phyloP scores from a whole-genome alignment of 37 sponge, comb jelly and placozoan species.

The Ianthella basta region DNA sequence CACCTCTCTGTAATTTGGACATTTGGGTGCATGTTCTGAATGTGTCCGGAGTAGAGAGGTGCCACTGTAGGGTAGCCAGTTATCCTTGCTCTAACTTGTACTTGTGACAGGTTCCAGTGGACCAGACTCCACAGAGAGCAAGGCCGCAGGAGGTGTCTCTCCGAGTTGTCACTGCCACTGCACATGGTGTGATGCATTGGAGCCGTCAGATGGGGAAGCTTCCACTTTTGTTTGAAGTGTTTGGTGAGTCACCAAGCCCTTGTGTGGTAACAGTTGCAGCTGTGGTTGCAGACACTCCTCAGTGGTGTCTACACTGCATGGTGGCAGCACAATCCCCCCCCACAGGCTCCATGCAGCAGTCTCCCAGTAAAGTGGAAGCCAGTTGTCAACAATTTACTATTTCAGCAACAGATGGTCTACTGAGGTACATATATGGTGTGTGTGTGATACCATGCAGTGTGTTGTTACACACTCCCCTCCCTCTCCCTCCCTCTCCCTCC shows the following conservation, averaged over 20 bases:
- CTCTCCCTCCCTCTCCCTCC: neutral
- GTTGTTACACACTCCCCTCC: neutral
- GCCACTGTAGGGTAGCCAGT: too few relatives aligned
- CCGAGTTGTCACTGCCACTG: conserved; percentile 72
- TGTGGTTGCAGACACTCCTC: neutral
- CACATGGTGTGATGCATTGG: conserved; percentile 72
- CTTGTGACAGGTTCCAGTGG: too few relatives aligned
- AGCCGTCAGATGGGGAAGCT: conserved; percentile 33
- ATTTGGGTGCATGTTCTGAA: too few relatives aligned
- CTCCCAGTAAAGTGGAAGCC: neutral
- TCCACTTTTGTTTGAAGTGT: conserved; percentile 70
- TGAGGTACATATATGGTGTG: conserved; percentile 32
- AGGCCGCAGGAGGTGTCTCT: neutral
- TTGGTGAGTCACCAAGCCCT: conserved; percentile 34
- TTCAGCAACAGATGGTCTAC: conserved; percentile 51
- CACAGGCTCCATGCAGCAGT: conserved; percentile 46
- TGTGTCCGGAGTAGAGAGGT: too few relatives aligned
- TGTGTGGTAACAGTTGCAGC: too few relatives aligned
- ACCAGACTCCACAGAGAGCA: too few relatives aligned
- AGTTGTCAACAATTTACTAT: conserved; percentile 49
- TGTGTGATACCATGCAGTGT: neutral
- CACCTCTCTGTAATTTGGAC: too few relatives aligned
- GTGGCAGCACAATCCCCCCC: neutral
- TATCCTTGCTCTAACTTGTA: too few relatives aligned
- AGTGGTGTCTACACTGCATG: neutral